Percentiles rank a stretch among this genome's conserved stretches.
phyloP scores from a whole-genome alignment of 2,888 invertebrate genomes.

The Malachius bipustulatus region DNA sequence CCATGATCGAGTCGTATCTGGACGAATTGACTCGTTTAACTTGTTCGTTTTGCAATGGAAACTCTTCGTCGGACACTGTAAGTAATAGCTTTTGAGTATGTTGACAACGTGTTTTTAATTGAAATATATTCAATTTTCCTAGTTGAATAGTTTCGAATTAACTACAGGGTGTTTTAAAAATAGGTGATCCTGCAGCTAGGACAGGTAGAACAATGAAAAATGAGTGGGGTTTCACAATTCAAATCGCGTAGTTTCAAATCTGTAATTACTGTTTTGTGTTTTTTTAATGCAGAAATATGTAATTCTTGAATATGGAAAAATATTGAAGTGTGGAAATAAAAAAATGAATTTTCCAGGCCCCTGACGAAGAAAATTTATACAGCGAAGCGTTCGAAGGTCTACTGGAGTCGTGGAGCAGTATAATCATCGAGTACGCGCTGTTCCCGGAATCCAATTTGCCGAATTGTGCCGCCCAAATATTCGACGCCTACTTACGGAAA shows the following conservation, averaged over 20 bases:
- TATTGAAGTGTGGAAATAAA: no score
- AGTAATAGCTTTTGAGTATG: slow-evolving; percentile 27
- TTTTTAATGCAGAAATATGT: no score
- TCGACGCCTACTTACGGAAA: slow-evolving; percentile 68
- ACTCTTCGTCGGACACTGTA: slow-evolving; percentile 54
- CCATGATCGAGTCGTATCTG: slow-evolving; percentile 43
- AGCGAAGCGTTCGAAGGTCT: slow-evolving; percentile 58
- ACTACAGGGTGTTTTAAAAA: no score
- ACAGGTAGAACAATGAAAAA: no score
- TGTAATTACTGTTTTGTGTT: no score
- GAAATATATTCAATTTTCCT: no score
- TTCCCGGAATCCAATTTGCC: slow-evolving; percentile 21
- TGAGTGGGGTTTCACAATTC: no score
- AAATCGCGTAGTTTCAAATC: no score
- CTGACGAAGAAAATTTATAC: slow-evolving; percentile 42
- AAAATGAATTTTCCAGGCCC: slow-evolving; percentile 36
- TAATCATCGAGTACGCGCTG: slow-evolving; percentile 37
- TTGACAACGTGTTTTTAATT: no score
- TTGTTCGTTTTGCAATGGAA: slow-evolving; percentile 50
- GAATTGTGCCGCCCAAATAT: slow-evolving; percentile 44
- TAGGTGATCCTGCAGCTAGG: no score
- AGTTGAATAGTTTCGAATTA: no score
- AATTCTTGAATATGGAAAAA: no score
- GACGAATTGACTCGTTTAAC: slow-evolving; percentile 51
- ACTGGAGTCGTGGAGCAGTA: slow-evolving; percentile 53